These are phyloP conservation scores for Oncorhynchus mykiss DNA, from an alignment of 2,113 vertebrate species.

Conservation along the genomic window DNA sequence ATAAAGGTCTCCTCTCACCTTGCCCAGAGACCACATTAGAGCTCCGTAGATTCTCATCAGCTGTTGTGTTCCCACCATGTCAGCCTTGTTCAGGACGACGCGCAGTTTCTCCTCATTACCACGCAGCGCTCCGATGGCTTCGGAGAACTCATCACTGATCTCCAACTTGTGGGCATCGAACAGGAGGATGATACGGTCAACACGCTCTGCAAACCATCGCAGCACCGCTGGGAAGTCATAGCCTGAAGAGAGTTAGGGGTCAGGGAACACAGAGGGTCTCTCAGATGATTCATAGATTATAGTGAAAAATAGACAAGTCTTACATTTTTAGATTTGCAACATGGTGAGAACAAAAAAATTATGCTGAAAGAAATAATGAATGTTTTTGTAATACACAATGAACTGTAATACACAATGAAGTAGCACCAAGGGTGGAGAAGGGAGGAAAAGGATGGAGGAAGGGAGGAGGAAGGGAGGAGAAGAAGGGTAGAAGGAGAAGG, in stretches of 20 bases:
- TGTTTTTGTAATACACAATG: no score
- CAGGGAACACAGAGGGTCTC: background rate
- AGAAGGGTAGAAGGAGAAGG: no score
- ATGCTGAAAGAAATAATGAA: no score
- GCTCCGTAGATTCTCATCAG: slow-evolving; percentile 93
- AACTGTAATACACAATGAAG: no score
- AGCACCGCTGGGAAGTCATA: slow-evolving; percentile 90
- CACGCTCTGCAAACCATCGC: slow-evolving; percentile 91
- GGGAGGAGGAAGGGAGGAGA: no score
- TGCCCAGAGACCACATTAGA: slow-evolving; percentile 93
- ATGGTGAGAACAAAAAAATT: no score
- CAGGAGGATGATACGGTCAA: slow-evolving; percentile 90
- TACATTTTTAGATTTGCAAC: background rate
- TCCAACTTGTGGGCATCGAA: slow-evolving; percentile 95
- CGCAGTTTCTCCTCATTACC: slow-evolving; percentile 95
- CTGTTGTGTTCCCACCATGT: slow-evolving; percentile 94
- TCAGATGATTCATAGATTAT: background rate
- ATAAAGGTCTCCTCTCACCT: slow-evolving; percentile 37
- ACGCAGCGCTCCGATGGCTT: slow-evolving; percentile 85
- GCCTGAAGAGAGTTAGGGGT: slow-evolving; percentile 63
- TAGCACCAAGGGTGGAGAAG: no score
- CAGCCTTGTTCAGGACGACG: slow-evolving; percentile 93
- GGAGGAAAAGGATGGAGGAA: no score
- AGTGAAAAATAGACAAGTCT: background rate
- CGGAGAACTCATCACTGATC: slow-evolving; percentile 92